Evolutionary conservation across 2,888 invertebrate genomes (phyloP), one percentile per base, ranked within the genome.

Genomic region (Bhutanitis thaidina): DNA sequence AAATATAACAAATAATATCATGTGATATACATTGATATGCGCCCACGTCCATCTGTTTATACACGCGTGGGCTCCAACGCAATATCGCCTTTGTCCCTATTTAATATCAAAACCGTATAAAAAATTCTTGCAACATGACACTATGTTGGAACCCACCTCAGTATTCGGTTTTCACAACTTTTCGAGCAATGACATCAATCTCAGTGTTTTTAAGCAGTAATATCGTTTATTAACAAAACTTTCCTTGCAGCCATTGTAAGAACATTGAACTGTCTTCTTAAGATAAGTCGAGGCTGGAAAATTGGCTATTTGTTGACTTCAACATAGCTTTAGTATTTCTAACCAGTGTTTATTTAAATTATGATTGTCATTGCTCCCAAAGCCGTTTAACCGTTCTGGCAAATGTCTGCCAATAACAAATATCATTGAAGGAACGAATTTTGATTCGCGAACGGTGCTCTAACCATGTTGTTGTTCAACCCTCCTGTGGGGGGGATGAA

Each of bases 391-490:
- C 78, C 74, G 44, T 75, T 77, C 70, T 77, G 84, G 83, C 83
- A 82, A 16, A 72, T 53, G 57, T 80, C 85, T 73, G 85, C 87
- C 81, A 78, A 60, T 50, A 68, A 53, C 81, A 66, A 71, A 77
- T 88, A 90, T 90, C 90, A 90, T 90, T 90, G 90, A 48, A 90
- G 67, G 60, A 90, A 77, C 1, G 78, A 75, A 57, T 86, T 79
- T 39, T 78, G 78, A 54, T 81, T 79, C 16, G 64, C 64, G 47
- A 79, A 80, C 0, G 67, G 64, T 0, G 62, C 67, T 47, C 68
- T 14, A 9, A 30, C 51, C 34, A 57, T 58, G 46, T 66, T 67
- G 52, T 70, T 71, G 50, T 66, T 66, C 1, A 56, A 5, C 5
- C 43, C 13, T 9, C 32, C 39, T 4, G 45, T 34, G 14, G 66